Conservation (phyloP, 1,140 invertebrate genomes). For the Macrobrachium nipponense region DNA sequence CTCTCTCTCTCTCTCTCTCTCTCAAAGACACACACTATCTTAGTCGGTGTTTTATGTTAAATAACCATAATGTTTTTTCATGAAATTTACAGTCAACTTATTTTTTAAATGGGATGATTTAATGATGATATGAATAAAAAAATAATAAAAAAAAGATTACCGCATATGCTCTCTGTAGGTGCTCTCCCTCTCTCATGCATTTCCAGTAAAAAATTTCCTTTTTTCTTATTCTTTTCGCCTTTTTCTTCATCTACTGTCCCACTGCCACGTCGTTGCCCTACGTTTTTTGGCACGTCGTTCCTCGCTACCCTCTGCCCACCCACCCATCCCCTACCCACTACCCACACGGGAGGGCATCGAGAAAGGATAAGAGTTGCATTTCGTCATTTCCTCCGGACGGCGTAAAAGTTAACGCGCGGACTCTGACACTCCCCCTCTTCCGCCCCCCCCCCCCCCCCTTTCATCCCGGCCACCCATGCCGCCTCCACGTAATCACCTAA, state of each 20-base stretch:
- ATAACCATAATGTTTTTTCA: no score
- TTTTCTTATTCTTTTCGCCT: not conserved
- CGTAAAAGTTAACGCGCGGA: no score
- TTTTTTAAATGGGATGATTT: no score
- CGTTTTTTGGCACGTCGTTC: not conserved
- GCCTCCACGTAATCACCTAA: not conserved
- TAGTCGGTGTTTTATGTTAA: no score
- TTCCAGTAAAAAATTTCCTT: not conserved
- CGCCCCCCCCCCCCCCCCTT: not conserved
- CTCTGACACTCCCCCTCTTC: not conserved
- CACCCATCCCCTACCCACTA: not conserved
- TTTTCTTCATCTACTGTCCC: not conserved
- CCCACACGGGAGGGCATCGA: not conserved
- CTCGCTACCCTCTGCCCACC: not conserved
- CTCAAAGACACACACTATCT: not conserved
- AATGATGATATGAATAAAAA: no score
- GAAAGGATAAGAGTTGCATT: no score
- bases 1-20: constrained; percentile 51
- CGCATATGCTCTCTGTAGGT: no score
- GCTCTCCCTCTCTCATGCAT: constrained; percentile 39
- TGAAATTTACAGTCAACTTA: no score
- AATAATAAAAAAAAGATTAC: no score
- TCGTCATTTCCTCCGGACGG: not conserved
- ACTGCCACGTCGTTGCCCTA: not conserved
- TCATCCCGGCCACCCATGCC: not conserved